Evolutionary conservation across 2,113 vertebrate genomes (phyloP), one percentile per base, ranked within the genome.

Genomic region (Grallaria varia): DNA sequence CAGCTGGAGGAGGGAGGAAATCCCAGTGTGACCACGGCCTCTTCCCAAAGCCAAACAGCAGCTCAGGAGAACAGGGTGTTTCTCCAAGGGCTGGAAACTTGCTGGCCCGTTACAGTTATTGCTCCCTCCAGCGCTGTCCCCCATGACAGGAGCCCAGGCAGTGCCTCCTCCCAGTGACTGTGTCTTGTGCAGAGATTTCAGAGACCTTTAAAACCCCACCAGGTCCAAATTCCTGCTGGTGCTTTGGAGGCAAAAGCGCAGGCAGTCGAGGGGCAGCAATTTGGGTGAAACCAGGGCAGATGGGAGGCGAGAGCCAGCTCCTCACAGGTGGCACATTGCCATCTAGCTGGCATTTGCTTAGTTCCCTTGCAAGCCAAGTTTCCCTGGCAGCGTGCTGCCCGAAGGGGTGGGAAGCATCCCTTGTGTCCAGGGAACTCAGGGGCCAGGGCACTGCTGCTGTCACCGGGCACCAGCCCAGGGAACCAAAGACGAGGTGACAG

Each of bases 321-420:
- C 92, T 92, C 0, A 0, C 79, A 95, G 92, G 93, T 93, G 90
- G 95, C 83, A 92, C 89, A 93, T 92, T 96, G 96, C 95, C 94
- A 95, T 77, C 95, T 96, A 94, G 95, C 94, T 96, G 95, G 87
- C 80, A 81, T 77, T 93, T 77, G 25, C 93, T 95, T 35, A 16
- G 74, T 84, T 62, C 78, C 55, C 59, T 16, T 40, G 56, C 10
- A 40, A 73, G 59, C 19, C 69, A 17, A 82, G 71, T 39, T 93
- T 45, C 40, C 49, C 55, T 53, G 72, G 82, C 72, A 67, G 49
- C 1, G 30, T 8, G 50, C 45, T 1, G 10, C 60, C 60, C 0
- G 2, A 2, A 9, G 4, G 47, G 45, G 55, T 87, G 69, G 89
- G 64, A 59, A 62, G 52, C 81, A 84, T 42, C 64, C 35, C 68